phyloP scores from a whole-genome alignment of 2,113 vertebrate species.

The Excalfactoria chinensis region DNA sequence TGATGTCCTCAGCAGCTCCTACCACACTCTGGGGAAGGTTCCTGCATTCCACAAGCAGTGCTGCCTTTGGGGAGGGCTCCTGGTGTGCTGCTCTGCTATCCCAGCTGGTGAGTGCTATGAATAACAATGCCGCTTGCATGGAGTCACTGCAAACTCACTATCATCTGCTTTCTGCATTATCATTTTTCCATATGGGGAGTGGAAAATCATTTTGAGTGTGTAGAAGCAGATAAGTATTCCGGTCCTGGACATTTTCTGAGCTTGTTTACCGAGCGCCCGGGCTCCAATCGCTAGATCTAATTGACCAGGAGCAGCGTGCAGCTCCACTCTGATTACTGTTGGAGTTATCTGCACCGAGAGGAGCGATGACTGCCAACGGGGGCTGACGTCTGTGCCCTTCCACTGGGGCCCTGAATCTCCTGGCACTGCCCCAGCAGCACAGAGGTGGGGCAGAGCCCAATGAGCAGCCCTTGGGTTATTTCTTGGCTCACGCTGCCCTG shows the following conservation, averaged over 20 bases:
- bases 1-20: neutral
- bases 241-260: constrained; percentile 69
- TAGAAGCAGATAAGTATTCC: constrained; percentile 72
- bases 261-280: constrained; percentile 72
- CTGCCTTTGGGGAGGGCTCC: neutral
- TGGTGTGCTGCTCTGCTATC: neutral
- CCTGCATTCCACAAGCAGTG: neutral
- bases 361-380: constrained; percentile 79
- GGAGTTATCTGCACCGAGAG: constrained; percentile 24
- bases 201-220: constrained; percentile 78
- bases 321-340: constrained; percentile 34
- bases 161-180: constrained; percentile 63
- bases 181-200: constrained; percentile 51
- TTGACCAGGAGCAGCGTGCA: constrained; percentile 75
- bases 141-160: constrained; percentile 64
- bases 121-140: constrained; percentile 49
- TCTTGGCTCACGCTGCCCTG: rapidly evolving
- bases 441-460: neutral
- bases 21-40: neutral
- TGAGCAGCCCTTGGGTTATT: rapidly evolving
- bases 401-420: constrained; percentile 63
- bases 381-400: constrained; percentile 82
- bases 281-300: constrained; percentile 75
- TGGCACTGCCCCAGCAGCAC: too few species aligned
- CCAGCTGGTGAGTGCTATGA: constrained; percentile 8